These are phyloP conservation scores for Agriopis marginaria DNA, from an alignment of 2,888 invertebrate species.

Conservation along the genomic window DNA sequence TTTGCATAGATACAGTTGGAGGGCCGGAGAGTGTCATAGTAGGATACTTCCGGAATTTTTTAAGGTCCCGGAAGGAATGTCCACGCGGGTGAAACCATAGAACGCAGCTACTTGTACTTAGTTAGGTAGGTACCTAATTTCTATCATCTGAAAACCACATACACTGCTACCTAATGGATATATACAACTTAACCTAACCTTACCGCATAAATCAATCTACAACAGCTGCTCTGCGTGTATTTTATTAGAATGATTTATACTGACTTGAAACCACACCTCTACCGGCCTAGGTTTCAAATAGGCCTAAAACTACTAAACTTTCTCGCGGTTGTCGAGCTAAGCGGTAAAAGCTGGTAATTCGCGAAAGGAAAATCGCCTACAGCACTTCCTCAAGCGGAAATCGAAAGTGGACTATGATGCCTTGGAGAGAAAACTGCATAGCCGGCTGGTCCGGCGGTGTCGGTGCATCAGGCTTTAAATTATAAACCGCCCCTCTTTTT, in stretches of 20 bases:
- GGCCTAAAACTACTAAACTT: conserved; percentile 52
- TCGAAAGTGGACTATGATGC: conserved; percentile 77
- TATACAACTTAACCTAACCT: too few species aligned
- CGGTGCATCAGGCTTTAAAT: conserved; percentile 37
- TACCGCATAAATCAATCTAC: too few species aligned
- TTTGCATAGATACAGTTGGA: too few species aligned
- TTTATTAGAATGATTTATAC: neutral
- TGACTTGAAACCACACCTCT: conserved; percentile 3
- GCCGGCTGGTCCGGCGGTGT: neutral
- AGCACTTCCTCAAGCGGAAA: conserved; percentile 83
- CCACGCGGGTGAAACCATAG: too few species aligned
- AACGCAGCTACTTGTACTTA: too few species aligned
- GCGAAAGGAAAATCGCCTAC: conserved; percentile 77
- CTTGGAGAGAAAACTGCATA: conserved; percentile 79
- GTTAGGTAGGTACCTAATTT: too few species aligned
- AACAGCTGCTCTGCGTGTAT: neutral
- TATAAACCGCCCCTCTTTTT: neutral
- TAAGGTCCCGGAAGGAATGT: too few species aligned
- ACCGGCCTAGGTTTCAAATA: conserved; percentile 3
- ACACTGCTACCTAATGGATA: too few species aligned
- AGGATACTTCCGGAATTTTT: too few species aligned
- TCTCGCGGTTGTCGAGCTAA: conserved; percentile 53
- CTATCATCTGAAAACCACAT: too few species aligned
- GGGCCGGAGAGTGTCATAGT: too few species aligned
- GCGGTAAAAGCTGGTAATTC: conserved; percentile 73